Evolutionary conservation across 2,888 invertebrate genomes (phyloP), one percentile per base, ranked within the genome.

Genomic region (Metalampra italica): DNA sequence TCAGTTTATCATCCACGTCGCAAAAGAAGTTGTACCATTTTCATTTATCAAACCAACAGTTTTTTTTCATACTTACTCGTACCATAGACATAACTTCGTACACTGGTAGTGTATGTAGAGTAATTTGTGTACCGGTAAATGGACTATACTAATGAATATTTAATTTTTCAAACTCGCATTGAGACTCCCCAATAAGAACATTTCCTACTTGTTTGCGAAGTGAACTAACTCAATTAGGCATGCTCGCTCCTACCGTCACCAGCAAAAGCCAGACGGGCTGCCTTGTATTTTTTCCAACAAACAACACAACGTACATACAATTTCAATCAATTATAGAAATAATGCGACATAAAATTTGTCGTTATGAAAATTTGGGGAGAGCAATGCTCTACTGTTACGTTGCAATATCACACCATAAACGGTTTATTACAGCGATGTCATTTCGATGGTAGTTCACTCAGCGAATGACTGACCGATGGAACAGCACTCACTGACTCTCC

Each of bases 381-480:
- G 62, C 60, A 66, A 64, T 68, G 49, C 56, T 56, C 58, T 62
- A 62, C 60, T 62, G 67, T 57, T 62, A 61, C 61, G 58, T 60
- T 71, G 70, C 69, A 68, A 70, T 76, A 66, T 62, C 55, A 60
- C 56, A 50, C 56, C 58, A 63, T 72, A 79, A 80, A 80, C 73
- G 70, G 66, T 84, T 82, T 83, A 83, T 78, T 69, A 64, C 71
- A 64, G 60, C 75, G 46, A 66, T 83, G 78, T 80, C 80, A 80
- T 82, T 75, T 64, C 70, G 66, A 66, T 69, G 72, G 71, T 75
- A 76, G 73, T 72, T 73, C 70, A 75, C 76, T 78, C 76, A 69
- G 65, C 68, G 72, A 75, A 75, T 76, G 75, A 78, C 76, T 79
- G 81, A 73, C 82, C 82, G 78, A 78, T 78, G 78, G 78, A 82